phyloP scores from a whole-genome alignment of 1,140 invertebrate species.

The Mizuhopecten yessoensis region DNA sequence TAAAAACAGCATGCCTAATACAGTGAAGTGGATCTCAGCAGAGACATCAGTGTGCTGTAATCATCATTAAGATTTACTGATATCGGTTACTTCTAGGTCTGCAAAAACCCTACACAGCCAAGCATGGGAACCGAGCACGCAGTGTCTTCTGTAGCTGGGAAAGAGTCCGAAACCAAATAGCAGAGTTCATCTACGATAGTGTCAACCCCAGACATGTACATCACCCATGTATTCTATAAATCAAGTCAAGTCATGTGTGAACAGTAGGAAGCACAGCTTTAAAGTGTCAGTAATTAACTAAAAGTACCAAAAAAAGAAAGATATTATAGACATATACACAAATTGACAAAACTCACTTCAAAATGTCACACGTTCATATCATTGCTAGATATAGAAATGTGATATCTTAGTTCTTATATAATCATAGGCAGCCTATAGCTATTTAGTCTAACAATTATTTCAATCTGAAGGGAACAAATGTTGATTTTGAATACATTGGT shows the following conservation, averaged over 20 bases:
- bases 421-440: too few relatives aligned
- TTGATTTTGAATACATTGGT: too few relatives aligned
- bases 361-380: too few relatives aligned
- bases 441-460: too few relatives aligned
- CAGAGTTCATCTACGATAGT: neutral
- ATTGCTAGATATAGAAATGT: too few relatives aligned
- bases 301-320: neutral
- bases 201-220: neutral
- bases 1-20: neutral
- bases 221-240: neutral
- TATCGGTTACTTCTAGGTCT: neutral
- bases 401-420: too few relatives aligned
- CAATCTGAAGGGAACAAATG: too few relatives aligned
- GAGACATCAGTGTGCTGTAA: neutral
- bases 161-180: neutral
- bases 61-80: neutral
- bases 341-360: too few relatives aligned
- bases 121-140: neutral
- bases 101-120: neutral
- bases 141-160: neutral
- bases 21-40: neutral
- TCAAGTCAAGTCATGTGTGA: neutral
- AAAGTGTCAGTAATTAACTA: too few relatives aligned
- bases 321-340: neutral
- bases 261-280: neutral